These are phyloP conservation scores for Hypocryptadius cinnamomeus DNA, from an alignment of 2,113 vertebrate genomes.

Conservation along the genomic window DNA sequence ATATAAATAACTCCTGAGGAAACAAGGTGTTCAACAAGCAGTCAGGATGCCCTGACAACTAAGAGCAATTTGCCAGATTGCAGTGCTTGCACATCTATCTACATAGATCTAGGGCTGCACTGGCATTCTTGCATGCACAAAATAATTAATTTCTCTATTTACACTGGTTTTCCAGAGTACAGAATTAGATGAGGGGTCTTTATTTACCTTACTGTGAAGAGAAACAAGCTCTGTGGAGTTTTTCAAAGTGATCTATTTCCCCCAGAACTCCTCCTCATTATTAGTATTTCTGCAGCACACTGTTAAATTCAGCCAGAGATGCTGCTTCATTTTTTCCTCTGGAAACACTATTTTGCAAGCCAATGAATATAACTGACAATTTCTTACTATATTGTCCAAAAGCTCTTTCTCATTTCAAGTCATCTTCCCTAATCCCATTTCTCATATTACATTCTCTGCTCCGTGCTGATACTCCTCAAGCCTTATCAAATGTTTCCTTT, in stretches of 20 bases:
- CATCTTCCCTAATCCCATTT: conserved; percentile 4
- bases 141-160: background rate
- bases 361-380: background rate
- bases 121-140: background rate
- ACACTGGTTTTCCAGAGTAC: background rate
- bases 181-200: background rate
- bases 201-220: background rate
- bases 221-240: background rate
- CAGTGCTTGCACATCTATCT: background rate
- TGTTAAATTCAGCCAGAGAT: background rate
- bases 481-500: background rate
- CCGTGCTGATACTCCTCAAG: background rate
- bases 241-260: background rate
- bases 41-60: background rate
- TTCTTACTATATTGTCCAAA: background rate
- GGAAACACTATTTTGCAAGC: background rate
- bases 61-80: background rate
- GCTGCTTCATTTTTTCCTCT: background rate
- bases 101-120: background rate
- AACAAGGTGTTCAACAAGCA: background rate
- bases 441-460: background rate
- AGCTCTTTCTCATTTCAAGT: background rate
- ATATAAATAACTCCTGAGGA: background rate
- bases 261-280: background rate
- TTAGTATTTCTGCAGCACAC: background rate